Evolutionary conservation across 2,113 vertebrate genomes (phyloP).

Genomic region (Hymenochirus boettgeri): DNA sequence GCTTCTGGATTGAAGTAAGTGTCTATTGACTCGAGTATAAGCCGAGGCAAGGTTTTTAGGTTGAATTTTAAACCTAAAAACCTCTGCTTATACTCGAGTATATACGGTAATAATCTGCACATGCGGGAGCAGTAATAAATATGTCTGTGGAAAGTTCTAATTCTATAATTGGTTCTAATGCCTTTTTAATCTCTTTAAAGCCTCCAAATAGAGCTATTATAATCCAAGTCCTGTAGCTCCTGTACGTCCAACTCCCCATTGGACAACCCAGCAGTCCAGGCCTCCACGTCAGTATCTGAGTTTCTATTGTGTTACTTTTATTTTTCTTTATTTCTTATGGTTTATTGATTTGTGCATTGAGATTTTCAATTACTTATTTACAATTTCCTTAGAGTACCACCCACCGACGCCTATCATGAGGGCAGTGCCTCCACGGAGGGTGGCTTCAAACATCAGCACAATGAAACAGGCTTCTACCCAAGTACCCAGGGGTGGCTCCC

Average conservation of each 20-base stretch:
- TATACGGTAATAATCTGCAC: too few species aligned
- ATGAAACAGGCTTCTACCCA: constrained; percentile 82
- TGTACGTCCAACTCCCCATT: constrained; percentile 70
- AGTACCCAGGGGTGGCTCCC: constrained; percentile 62
- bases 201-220: constrained; percentile 73
- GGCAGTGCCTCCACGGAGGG: constrained; percentile 56
- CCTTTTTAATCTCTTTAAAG: constrained; percentile 48
- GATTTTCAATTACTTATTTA: neutral
- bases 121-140: too few species aligned
- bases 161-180: too few species aligned
- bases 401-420: constrained; percentile 59
- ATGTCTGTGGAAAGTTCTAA: too few species aligned
- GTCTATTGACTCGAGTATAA: too few species aligned
- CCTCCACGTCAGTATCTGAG: constrained; percentile 65
- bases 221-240: constrained; percentile 66
- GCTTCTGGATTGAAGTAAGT: too few species aligned
- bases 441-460: constrained; percentile 68
- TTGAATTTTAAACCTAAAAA: too few species aligned
- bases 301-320: too few species aligned
- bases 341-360: neutral
- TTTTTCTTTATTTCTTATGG: too few species aligned
- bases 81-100: too few species aligned
- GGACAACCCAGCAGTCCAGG: constrained; percentile 71
- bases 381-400: constrained; percentile 56
- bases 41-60: too few species aligned